Conservation (phyloP, 2,797 vertebrate species). For the Philypnodon macrostomus region DNA sequence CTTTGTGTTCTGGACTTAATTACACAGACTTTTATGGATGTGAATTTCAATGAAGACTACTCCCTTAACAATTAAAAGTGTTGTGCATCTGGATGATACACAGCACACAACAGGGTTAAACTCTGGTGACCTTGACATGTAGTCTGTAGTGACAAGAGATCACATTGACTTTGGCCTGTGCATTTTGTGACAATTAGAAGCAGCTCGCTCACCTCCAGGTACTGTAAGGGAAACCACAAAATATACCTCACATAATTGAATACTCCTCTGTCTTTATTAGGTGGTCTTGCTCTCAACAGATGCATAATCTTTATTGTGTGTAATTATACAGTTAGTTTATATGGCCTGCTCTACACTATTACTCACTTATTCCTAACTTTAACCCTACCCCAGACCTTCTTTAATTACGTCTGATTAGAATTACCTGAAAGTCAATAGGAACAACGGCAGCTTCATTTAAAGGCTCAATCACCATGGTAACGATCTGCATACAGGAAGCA, state of each 20-base stretch:
- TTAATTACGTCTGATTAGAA: conserved; percentile 45
- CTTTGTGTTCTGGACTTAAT: conserved; percentile 75
- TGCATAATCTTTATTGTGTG: conserved; percentile 74
- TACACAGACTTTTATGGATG: conserved; percentile 70
- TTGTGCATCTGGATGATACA: conserved; percentile 59
- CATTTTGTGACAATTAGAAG: conserved; percentile 46
- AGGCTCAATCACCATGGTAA: conserved; percentile 24
- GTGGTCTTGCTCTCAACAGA: conserved; percentile 64
- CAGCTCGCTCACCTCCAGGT: conserved; percentile 69
- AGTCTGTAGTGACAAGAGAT: conserved; percentile 51
- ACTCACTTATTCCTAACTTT: conserved; percentile 69
- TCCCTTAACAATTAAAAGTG: conserved; percentile 66
- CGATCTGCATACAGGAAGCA: conserved; percentile 62
- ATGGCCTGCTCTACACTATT: conserved; percentile 67
- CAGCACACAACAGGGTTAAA: conserved; percentile 39
- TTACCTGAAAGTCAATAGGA: conserved; percentile 44
- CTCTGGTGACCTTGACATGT: conserved; percentile 44
- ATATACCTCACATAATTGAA: conserved; percentile 76
- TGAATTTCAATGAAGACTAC: conserved; percentile 70
- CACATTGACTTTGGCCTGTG: conserved; percentile 45
- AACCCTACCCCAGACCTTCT: conserved; percentile 41
- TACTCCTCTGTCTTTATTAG: conserved; percentile 67
- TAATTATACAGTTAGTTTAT: conserved; percentile 74
- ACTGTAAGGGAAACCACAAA: conserved; percentile 72
- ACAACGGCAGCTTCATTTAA: conserved; percentile 47